A percentile compares a stretch with the other conserved stretches of the same genome.
These are phyloP conservation scores for Nipponia nippon DNA, from an alignment of 2,113 vertebrate species.

Conservation along the genomic window DNA sequence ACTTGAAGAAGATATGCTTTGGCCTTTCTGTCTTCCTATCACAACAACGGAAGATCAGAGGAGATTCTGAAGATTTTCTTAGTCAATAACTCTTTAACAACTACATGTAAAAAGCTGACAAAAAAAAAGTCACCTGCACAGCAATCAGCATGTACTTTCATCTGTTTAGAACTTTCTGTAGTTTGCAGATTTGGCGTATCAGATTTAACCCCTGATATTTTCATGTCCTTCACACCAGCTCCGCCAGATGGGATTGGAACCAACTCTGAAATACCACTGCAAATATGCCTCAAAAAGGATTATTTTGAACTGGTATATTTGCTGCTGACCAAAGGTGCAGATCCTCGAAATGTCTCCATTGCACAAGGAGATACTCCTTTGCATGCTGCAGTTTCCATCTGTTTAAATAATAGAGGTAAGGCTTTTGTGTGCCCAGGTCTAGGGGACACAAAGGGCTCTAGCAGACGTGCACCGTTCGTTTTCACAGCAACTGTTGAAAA, in stretches of 20 bases:
- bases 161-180: neutral
- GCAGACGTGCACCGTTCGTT: neutral
- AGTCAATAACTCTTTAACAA: neutral
- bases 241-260: slow-evolving; percentile 39
- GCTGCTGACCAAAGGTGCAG: slow-evolving; percentile 72
- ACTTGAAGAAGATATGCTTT: neutral
- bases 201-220: neutral
- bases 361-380: slow-evolving; percentile 75
- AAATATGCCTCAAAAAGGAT: slow-evolving; percentile 55
- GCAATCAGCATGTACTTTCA: neutral
- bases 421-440: neutral
- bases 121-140: neutral
- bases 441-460: neutral
- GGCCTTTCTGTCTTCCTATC: neutral
- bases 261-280: slow-evolving; percentile 56
- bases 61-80: neutral
- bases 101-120: neutral
- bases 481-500: neutral
- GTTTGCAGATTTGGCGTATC: neutral
- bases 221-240: slow-evolving; percentile 38
- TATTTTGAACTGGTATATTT: slow-evolving; percentile 71
- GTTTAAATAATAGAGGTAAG: slow-evolving; percentile 70
- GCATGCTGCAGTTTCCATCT: slow-evolving; percentile 76
- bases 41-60: neutral
- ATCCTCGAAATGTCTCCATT: slow-evolving; percentile 54